Base-by-base conservation (phyloP, 2,797 vertebrate species). In the Sciurus carolinensis region DNA sequence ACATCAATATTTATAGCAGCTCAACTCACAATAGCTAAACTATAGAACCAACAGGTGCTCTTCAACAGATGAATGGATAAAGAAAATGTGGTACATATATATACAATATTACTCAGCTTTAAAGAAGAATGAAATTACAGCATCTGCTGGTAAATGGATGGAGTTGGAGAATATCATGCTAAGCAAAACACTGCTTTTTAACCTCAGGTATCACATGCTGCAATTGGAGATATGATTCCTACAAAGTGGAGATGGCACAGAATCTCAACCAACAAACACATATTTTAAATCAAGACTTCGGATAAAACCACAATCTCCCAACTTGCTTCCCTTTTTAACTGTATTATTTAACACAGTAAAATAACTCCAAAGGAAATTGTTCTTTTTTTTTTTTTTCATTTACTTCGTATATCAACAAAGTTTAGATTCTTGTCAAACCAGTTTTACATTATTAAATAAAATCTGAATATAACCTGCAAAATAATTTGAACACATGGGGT, bases 261-360 rank as follows among this genome's bases (percentile, higher is more conserved):
- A 0, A 73, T 20, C 64, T 90, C 72, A 64, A 47, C 54, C 33
- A 50, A 76, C n/a, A 76, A 47, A 76, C 30, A 76, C 7, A 30
- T 42, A 39, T 87, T 81, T 71, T 20, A 90, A 82, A 83, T 84
- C 52, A 54, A 26, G 39, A 87, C 73, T 18, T 66, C 91, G 69
- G 13, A 86, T 36, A 86, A 93, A 94, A 89, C 6, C 28, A 83
- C 8, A 94, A 52, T 39, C n/a, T 91, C 76, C 44, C n/a, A 87
- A 87, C 54, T 83, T 75, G 44, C 30, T 86, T 96, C 52, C 54
- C 52, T 87, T 94, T 93, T 71, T 87, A 96, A 86, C 26, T 86
- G 28, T 36, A 89, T 67, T 47, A 82, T 36, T 90, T 69, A 71
- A 11, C 30, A 36, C 8, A 39, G 50, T 4, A 67, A 47, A 69